Base-by-base conservation (phyloP, 2,888 invertebrate species). In the Escarpia spicata region DNA sequence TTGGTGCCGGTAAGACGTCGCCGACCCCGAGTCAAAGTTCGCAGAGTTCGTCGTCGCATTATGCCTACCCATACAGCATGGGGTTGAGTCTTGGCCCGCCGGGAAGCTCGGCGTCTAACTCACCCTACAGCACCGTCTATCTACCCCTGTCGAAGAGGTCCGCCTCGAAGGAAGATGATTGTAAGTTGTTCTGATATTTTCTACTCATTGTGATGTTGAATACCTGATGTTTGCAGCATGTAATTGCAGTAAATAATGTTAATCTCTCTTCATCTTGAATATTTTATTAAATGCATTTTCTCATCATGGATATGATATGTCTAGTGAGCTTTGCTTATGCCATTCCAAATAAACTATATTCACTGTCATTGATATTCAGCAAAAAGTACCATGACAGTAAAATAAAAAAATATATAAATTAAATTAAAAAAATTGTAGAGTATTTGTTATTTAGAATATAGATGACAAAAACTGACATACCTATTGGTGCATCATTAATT, bases 11-110 rank as follows among this genome's bases (percentile, higher is more conserved):
- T 15, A 43, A 75, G 43, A 94, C 95, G 9, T 96, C 96, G 9
- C 96, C 96, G 15, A 95, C 95, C 60, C 95, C 95, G 92, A 95
- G 95, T 94, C 95, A 95, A 93, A 94, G 95, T 92, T 95, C 96
- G 6, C 75, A 75, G 75, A 75, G 75, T 75, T 75, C 75, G 26
- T 75, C 75, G 75, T 75, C 75, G 19, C 75, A 75, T 75, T 75
- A 75, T 26, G 75, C 75, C 75, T 75, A 75, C 75, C 75, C 75
- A 15, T 75, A 75, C 75, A 75, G 75, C 75, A 75, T 75, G 75
- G 75, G 75, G 75, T 75, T 75, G 75, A 75, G 75, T 26, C 75
- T 75, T 6, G 75, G 92, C 26, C 92, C 89, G 2, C 10, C 26
- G 2, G 31, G 92, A 10, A 92, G n/a, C 44, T 31, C 45, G 2